Base-by-base conservation (phyloP, 2,888 invertebrate species). In the Euclidia mi region DNA sequence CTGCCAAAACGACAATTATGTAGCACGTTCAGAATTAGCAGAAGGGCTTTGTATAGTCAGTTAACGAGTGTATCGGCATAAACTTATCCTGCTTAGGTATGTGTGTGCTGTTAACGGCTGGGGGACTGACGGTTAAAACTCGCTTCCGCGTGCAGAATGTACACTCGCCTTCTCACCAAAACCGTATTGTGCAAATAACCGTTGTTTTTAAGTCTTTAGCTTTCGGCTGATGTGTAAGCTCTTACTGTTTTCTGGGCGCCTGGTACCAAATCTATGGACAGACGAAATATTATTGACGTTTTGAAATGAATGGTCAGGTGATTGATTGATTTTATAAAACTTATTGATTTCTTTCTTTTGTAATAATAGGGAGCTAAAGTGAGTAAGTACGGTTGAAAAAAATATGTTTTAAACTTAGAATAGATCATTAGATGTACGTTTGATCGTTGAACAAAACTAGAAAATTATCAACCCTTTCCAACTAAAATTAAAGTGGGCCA, bases 81-180 rank as follows among this genome's bases (percentile, higher is more conserved):
- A 73, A 74, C 37, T 58, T 63, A 65, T 48, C 28, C 37, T 11
- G 35, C 11, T 35, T 14, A 41, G 28, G 41, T 62, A 65, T 61
- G 61, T 44, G 61, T 44, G 53, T 25, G 49, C 76, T 71, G 81
- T 71, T 78, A 74, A 79, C 66, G 61, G 56, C 72, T 44, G 43
- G 51, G 45, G 9, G 62, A 74, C 65, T 65, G 62, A 51, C 58
- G 69, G 75, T 66, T 59, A 63, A 50, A 50, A 51, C 53, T 46
- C 41, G 70, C 65, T 77, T 79, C 80, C 80, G 74, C 59, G 58
- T 77, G 34, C 34, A 44, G 35, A 49, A 49, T 49, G 17, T 45
- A 40, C 9, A 28, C 28, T 51, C 15, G 6, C n/a, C 7, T 32
- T 32, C 20, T 34, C 25, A 32, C 49, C 34, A 17, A 49, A 67